Base-by-base conservation (phyloP, 2,797 vertebrate species). In the Morelia viridis region DNA sequence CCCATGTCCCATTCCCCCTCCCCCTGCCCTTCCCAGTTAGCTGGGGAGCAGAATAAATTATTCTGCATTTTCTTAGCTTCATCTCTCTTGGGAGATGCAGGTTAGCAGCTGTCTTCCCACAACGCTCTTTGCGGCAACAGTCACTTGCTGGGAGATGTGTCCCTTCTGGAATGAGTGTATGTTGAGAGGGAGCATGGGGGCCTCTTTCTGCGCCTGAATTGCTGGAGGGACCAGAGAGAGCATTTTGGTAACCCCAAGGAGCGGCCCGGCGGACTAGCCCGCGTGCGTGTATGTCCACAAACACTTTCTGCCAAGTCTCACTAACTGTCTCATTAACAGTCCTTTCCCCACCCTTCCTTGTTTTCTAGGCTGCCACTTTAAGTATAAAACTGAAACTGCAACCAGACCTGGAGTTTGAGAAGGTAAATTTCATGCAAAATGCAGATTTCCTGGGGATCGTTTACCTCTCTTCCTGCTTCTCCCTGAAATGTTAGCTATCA, bases 381-480 rank as follows among this genome's bases (percentile, higher is more conserved):
- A 96, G 96, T 61, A 95, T 93, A n/a, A 97, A 96, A 90, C 95
- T 97, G 91, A 94, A 96, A 85, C 95, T 97, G 19, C 97, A 97
- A 94, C 94, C 94, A 13, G 94, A 97, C 56, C 96, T 97, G 76
- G 94, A 96, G 57, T 22, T 97, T 56, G 97, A 98, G 91, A 95
- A 97, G 96, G 97, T 97, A 90, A 97, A 97, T 46, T 92, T 65
- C 71, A 19, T 5, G n/a, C 5, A 41, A 35, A 62, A n/a, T 19
- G 31, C 71, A n/a, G 60, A n/a, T 3, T 13, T 6, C 56, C 1
- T 90, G 10, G 71, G 71, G 35, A 24, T 53, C 50, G 0, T 8
- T 41, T 46, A n/a, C 57, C 4, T 62, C 7, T 24, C 85, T 61
- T 1, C n/a, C 61, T 10, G 5, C 83, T 26, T 46, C 46, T 57